phyloP scores from a whole-genome alignment of 1,140 invertebrate genomes.

The Pseudoatta argentina region DNA sequence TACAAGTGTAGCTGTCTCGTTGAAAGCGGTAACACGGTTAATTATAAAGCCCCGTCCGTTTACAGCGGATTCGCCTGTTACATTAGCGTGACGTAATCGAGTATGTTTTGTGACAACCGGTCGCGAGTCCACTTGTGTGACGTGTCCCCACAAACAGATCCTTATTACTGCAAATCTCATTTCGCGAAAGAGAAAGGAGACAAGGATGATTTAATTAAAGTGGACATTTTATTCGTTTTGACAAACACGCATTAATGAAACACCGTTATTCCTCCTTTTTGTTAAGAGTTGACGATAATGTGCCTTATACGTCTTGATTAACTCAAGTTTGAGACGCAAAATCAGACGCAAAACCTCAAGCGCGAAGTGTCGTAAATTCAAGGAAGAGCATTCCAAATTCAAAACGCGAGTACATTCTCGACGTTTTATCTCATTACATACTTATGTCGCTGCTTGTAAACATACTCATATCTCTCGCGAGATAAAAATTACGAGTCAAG shows the following conservation, averaged over 20 bases:
- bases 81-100: constrained; percentile 76
- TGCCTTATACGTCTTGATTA: background rate
- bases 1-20: constrained; percentile 40
- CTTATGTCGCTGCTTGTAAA: background rate
- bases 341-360: background rate
- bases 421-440: background rate
- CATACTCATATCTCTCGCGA: background rate
- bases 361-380: background rate
- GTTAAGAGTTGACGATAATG: background rate
- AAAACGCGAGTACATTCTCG: background rate
- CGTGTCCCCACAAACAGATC: constrained; percentile 5
- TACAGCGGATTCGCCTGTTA: constrained; percentile 60
- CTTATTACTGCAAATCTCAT: constrained; percentile 15
- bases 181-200: background rate
- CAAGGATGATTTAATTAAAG: constrained; percentile 35
- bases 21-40: constrained; percentile 68
- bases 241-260: background rate
- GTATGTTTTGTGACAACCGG: constrained; percentile 67
- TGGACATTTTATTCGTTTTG: background rate
- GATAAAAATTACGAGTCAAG: constrained; percentile 13
- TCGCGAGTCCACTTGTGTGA: constrained; percentile 20
- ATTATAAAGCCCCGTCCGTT: constrained; percentile 77
- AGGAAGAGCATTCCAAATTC: background rate
- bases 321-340: background rate
- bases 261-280: background rate